These are phyloP conservation scores for Ramphastos sulfuratus DNA, from an alignment of 2,113 vertebrate genomes.

Conservation along the genomic window DNA sequence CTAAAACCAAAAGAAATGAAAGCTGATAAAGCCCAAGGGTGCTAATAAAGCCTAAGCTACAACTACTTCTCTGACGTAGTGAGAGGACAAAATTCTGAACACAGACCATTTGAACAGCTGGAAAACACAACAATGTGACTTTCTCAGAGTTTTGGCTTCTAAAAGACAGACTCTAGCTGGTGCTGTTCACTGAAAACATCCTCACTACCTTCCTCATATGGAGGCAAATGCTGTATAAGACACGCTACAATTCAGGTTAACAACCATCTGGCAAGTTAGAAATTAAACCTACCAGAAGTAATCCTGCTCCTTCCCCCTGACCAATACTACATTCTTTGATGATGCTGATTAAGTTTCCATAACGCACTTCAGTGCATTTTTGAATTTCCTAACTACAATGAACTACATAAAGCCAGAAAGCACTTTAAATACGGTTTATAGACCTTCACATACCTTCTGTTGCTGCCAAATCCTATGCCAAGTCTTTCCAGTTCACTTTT, in stretches of 20 bases:
- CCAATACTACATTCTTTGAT: not conserved
- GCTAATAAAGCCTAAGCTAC: not conserved
- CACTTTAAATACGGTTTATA: not conserved
- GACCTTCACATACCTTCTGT: conserved; percentile 65
- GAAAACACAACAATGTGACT: not conserved
- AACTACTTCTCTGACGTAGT: not conserved
- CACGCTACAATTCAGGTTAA: not conserved
- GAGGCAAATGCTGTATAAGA: not conserved
- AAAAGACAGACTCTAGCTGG: not conserved
- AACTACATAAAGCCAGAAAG: not conserved
- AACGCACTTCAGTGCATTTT: not conserved
- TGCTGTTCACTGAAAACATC: not conserved
- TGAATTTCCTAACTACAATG: not conserved
- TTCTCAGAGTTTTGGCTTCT: not conserved
- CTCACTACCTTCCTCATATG: not conserved
- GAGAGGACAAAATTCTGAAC: not conserved
- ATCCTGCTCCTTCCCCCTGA: not conserved
- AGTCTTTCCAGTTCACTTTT: conserved; percentile 88
- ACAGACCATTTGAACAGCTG: not conserved
- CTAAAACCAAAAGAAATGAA: not conserved
- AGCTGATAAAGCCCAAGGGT: not conserved
- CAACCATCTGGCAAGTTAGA: not conserved
- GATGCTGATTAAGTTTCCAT: not conserved
- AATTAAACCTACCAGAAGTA: not conserved
- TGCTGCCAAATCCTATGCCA: conserved; percentile 88